These are phyloP conservation scores for Halocynthia roretzi DNA, from an alignment of 23 tunicate species.

Conservation along the genomic window DNA sequence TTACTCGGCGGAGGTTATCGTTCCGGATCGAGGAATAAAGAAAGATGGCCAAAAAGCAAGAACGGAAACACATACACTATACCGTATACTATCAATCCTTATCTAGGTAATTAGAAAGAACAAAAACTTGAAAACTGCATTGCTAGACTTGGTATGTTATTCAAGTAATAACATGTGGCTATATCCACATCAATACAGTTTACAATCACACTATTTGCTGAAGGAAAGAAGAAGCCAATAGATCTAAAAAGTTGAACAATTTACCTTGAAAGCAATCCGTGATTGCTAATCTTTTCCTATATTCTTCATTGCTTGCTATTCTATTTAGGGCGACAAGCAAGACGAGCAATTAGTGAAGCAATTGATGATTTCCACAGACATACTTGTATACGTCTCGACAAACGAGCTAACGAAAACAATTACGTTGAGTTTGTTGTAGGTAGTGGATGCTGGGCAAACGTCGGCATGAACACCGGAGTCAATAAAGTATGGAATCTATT, in stretches of 20 bases:
- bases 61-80: background rate
- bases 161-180: too few relatives aligned
- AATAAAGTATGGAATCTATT: background rate
- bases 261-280: too few relatives aligned
- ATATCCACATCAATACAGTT: too few relatives aligned
- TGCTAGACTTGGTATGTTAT: too few relatives aligned
- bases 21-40: background rate
- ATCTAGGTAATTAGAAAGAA: background rate
- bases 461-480: slow-evolving; percentile 2
- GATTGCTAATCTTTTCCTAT: too few relatives aligned
- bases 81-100: slow-evolving; percentile 1
- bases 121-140: too few relatives aligned
- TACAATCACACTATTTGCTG: too few relatives aligned
- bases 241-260: too few relatives aligned
- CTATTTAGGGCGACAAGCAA: background rate
- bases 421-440: slow-evolving; percentile 1
- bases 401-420: background rate
- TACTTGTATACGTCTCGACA: background rate
- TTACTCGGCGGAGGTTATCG: background rate
- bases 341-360: background rate
- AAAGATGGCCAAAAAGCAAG: background rate
- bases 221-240: too few relatives aligned
- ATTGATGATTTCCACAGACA: background rate
- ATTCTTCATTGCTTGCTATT: background rate
- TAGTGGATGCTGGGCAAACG: slow-evolving; percentile 3